phyloP scores from a whole-genome alignment of 2,888 invertebrate species.

The Euspilapteryx auroguttella region DNA sequence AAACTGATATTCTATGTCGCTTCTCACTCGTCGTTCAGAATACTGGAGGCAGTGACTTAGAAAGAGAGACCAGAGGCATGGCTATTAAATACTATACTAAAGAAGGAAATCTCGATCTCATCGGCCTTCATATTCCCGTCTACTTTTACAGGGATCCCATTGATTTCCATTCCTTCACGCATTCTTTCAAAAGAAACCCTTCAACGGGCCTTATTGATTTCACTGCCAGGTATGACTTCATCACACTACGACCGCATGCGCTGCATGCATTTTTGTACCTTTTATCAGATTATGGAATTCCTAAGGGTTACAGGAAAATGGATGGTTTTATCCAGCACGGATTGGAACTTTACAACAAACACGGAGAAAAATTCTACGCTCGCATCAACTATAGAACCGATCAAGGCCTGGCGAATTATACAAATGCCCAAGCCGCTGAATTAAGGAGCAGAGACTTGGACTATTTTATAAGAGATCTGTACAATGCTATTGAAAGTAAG shows the following conservation, averaged over 20 bases:
- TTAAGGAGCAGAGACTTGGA: conserved; percentile 77
- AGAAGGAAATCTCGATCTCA: conserved; percentile 82
- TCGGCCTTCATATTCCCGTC: conserved; percentile 82
- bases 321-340: conserved; percentile 87
- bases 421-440: conserved; percentile 59
- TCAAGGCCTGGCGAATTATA: conserved; percentile 76
- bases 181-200: conserved; percentile 89
- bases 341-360: conserved; percentile 75
- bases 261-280: conserved; percentile 73
- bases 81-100: conserved; percentile 85
- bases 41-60: conserved; percentile 80
- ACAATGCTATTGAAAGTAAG: conserved; percentile 78
- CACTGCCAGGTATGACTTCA: conserved; percentile 89
- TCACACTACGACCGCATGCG: conserved; percentile 75
- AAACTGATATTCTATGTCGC: conserved; percentile 71
- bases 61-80: conserved; percentile 67
- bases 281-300: conserved; percentile 82
- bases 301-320: conserved; percentile 85
- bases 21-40: conserved; percentile 80
- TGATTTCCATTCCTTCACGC: conserved; percentile 84
- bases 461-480: conserved; percentile 81
- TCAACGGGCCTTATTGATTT: conserved; percentile 77
- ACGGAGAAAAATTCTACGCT: conserved; percentile 67
- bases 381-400: conserved; percentile 86
- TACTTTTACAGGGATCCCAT: conserved; percentile 82